Percentiles rank a stretch among this genome's conserved stretches.
These are phyloP conservation scores for Enteromius paludinosus DNA, from an alignment of 2,797 vertebrate species.

Conservation along the genomic window DNA sequence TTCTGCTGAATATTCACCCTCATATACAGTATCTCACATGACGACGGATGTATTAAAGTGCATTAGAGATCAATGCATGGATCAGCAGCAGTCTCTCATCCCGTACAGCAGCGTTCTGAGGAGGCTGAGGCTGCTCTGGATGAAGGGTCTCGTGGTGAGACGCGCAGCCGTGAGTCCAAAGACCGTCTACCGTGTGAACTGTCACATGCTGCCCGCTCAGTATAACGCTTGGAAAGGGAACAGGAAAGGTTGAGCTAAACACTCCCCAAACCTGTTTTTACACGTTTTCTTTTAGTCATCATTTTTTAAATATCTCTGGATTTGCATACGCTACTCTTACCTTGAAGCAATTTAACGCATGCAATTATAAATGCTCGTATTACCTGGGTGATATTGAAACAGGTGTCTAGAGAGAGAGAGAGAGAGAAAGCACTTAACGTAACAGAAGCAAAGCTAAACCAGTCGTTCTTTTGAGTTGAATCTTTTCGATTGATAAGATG, in stretches of 20 bases:
- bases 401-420: background rate
- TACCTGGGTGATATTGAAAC: background rate
- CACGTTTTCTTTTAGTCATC: background rate
- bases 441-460: background rate
- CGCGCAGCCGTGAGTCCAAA: background rate
- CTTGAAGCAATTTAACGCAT: background rate
- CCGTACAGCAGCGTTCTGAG: background rate
- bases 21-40: conserved; percentile 1
- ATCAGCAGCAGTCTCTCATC: background rate
- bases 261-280: background rate
- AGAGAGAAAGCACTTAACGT: too few relatives aligned
- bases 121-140: background rate
- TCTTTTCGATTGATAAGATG: background rate
- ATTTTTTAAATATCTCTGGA: background rate
- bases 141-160: background rate
- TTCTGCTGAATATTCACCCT: conserved; percentile 6
- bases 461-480: background rate
- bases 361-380: too few relatives aligned
- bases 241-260: background rate
- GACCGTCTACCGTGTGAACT: background rate
- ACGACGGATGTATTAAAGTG: background rate
- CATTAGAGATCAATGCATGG: background rate
- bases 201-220: background rate
- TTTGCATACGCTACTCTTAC: too few relatives aligned
- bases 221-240: background rate